These are phyloP conservation scores for Thymelicus acteon DNA, from an alignment of 2,888 invertebrate species.

Conservation along the genomic window DNA sequence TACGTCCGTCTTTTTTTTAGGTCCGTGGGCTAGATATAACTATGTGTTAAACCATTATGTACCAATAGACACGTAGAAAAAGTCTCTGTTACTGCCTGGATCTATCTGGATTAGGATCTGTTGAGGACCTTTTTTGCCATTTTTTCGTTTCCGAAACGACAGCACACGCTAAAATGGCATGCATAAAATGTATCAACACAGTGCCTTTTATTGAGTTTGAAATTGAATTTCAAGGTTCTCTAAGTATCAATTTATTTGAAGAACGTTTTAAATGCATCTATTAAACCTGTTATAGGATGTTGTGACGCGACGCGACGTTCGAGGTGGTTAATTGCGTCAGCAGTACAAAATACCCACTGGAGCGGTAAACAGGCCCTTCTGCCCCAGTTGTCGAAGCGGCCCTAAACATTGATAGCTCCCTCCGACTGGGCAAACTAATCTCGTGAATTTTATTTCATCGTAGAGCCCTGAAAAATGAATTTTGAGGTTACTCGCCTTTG, in stretches of 20 bases:
- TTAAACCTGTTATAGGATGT: constrained; percentile 7
- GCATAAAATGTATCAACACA: too few relatives aligned
- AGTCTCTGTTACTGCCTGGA: too few relatives aligned
- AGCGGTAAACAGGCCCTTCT: constrained; percentile 78
- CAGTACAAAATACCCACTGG: constrained; percentile 67
- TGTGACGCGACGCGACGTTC: constrained; percentile 22
- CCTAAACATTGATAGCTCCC: constrained; percentile 60
- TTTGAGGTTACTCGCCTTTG: constrained; percentile 60
- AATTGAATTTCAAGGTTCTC: too few relatives aligned
- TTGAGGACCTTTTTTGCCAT: too few relatives aligned
- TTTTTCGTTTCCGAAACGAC: background rate
- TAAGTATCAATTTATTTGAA: too few relatives aligned
- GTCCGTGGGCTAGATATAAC: too few relatives aligned
- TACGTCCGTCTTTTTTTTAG: too few relatives aligned
- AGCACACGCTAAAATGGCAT: background rate
- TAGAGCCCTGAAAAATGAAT: constrained; percentile 67
- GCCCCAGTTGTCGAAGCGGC: constrained; percentile 68
- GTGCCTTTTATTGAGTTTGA: too few relatives aligned
- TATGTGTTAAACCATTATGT: too few relatives aligned
- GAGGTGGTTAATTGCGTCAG: constrained; percentile 63
- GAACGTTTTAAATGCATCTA: constrained; percentile 3
- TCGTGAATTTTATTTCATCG: constrained; percentile 61
- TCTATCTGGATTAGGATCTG: too few relatives aligned
- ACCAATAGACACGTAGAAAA: too few relatives aligned
- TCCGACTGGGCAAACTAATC: constrained; percentile 61